Percentiles rank a stretch among this genome's conserved stretches.
These are phyloP conservation scores for Tinamus guttatus DNA, from an alignment of 2,113 vertebrate genomes.

Conservation along the genomic window DNA sequence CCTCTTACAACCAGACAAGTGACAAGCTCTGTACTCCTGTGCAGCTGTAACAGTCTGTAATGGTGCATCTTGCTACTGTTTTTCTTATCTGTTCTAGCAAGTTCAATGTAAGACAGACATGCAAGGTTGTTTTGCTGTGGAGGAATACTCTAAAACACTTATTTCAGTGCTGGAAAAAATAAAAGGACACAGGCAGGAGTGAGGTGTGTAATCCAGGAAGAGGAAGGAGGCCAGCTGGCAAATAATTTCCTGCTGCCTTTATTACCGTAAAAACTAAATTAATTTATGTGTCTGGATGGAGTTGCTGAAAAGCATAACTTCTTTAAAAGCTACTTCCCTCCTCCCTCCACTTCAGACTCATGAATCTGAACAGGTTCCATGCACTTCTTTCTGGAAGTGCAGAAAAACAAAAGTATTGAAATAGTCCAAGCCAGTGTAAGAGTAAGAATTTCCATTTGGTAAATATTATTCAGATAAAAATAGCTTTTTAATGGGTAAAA, in stretches of 20 bases:
- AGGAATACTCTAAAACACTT: not conserved
- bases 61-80: not conserved
- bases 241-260: slow-evolving; percentile 19
- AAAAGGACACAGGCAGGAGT: not conserved
- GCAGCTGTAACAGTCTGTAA: not conserved
- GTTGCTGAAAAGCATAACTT: slow-evolving; percentile 2
- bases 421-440: not conserved
- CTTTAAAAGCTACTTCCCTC: not conserved
- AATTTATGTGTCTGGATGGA: not conserved
- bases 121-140: not conserved
- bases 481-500: not conserved
- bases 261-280: slow-evolving; percentile 5
- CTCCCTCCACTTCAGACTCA: not conserved
- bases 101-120: not conserved
- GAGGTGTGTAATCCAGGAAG: slow-evolving; percentile 3
- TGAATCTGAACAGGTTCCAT: not conserved
- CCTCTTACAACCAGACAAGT: not conserved
- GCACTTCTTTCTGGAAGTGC: not conserved
- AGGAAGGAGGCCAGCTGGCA: slow-evolving; percentile 31
- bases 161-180: slow-evolving; percentile 14
- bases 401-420: not conserved
- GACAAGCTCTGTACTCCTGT: not conserved
- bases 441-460: slow-evolving; percentile 38
- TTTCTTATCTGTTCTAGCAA: not conserved
- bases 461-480: not conserved